phyloP scores from a whole-genome alignment of 2,888 invertebrate genomes.

The Aphodius sticticus region DNA sequence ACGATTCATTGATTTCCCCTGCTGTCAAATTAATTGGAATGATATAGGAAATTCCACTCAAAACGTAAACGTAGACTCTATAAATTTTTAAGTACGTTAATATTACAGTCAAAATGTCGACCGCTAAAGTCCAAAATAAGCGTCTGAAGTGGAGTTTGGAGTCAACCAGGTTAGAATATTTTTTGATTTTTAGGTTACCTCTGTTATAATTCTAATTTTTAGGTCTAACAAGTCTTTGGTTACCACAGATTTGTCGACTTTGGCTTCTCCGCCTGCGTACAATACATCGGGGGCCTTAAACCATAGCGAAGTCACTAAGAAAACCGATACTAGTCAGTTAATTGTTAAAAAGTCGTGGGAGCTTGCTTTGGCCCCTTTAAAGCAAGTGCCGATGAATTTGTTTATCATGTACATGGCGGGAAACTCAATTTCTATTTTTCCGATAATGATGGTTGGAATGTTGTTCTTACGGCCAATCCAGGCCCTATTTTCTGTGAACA shows the following conservation, averaged over 20 bases:
- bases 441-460: conserved; percentile 99
- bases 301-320: conserved; percentile 81
- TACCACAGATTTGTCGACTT: conserved; percentile 41
- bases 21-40: neutral
- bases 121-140: conserved; percentile 39
- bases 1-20: conserved; percentile 5
- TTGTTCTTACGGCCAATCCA: conserved; percentile 95
- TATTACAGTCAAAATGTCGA: conserved; percentile 5
- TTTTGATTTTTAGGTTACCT: conserved; percentile 14
- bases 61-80: neutral
- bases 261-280: conserved; percentile 86
- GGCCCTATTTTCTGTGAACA: conserved; percentile 89
- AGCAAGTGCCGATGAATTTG: conserved; percentile 98
- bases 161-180: conserved; percentile 49
- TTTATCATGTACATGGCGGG: conserved; percentile 99
- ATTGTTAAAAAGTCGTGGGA: conserved; percentile 98
- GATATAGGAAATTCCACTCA: neutral
- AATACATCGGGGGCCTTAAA: conserved; percentile 76
- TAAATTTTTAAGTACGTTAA: neutral
- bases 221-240: conserved; percentile 38
- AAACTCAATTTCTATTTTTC: conserved; percentile 98
- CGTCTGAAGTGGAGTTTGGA: conserved; percentile 58
- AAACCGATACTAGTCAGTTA: conserved; percentile 82
- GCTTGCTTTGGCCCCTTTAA: conserved; percentile 91
- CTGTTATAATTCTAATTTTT: conserved; percentile 18